Evolutionary conservation across 2,113 vertebrate genomes (phyloP), one percentile per base, ranked within the genome.

Genomic region (Cyprinodon brontotheroides): DNA sequence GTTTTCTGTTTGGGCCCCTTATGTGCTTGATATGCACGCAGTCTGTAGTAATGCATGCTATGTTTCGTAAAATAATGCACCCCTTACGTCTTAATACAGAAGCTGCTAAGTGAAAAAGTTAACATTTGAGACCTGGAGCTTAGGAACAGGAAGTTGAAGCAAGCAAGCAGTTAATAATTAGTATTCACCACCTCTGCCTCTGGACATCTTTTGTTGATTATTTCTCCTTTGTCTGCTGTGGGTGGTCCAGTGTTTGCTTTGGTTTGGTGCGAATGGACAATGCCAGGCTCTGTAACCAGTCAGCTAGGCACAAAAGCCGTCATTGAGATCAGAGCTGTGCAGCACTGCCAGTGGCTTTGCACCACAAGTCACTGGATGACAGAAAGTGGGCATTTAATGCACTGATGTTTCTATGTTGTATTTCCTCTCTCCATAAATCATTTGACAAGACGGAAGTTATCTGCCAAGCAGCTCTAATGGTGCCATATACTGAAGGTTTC

Each of bases 231-330:
- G 71, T 91, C 67, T 78, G 68, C 88, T 61, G 85, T 89, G 92
- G 83, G 92, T 90, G 88, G 87, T 86, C 89, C 64, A 53, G 78
- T 92, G 88, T 93, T 93, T 93, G 89, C 93, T 91, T 93, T 93
- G 89, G 87, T 87, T 83, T 88, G 86, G 81, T 89, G 87, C 85
- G 79, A 87, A 70, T 15, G 62, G 85, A 94, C 93, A 94, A 90
- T 91, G 80, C 45, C 77, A 77, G 79, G 62, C 90, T 91, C 80
- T 94, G 90, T 86, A 75, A 83, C 68, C 4, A 65, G 87, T 84
- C 85, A 83, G 61, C 45, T 39, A 36, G 80, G 86, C 87, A 94
- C 91, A 94, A 94, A 93, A 87, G 92, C 75, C 86, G 81, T 78
- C 92, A 90, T 93, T 94, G 90, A 93, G 82, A 82, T 80, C 71